phyloP scores from a whole-genome alignment of 64 coral and sea anemone genomes.

The Actinia equina region DNA sequence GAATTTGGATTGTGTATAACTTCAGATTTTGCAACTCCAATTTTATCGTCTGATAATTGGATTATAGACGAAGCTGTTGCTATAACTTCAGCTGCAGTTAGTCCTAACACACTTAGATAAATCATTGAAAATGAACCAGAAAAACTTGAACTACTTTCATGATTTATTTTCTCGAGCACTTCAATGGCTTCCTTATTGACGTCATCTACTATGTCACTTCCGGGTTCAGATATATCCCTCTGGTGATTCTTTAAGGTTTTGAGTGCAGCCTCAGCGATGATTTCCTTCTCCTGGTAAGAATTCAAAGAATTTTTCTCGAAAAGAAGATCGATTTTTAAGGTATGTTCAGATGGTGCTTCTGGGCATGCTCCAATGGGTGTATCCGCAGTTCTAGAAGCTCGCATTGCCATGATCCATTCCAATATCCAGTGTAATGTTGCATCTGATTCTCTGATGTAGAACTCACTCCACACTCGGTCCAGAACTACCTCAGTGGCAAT shows the following conservation, averaged over 20 bases:
- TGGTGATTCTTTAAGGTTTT: background rate
- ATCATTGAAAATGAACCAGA: background rate
- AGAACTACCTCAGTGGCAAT: constrained; percentile 10
- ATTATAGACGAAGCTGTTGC: background rate
- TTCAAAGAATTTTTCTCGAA: constrained; percentile 55
- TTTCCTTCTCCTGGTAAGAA: constrained; percentile 15
- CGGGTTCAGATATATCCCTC: background rate
- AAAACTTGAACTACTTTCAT: background rate
- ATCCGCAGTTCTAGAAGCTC: background rate
- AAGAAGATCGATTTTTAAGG: constrained; percentile 30
- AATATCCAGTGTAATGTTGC: constrained; percentile 33
- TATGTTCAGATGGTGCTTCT: background rate
- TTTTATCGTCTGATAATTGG: background rate
- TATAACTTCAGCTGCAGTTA: background rate
- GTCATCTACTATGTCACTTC: background rate
- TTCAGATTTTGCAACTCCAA: background rate
- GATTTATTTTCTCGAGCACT: background rate
- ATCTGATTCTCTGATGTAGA: background rate
- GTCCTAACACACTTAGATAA: background rate
- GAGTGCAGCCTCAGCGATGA: background rate
- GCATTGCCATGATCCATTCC: background rate
- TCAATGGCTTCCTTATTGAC: background rate
- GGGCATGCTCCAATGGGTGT: constrained; percentile 7
- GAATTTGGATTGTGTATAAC: background rate
- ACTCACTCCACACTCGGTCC: constrained; percentile 14